phyloP scores from a whole-genome alignment of 2,113 vertebrate genomes.

The Ceyx melanurus region DNA sequence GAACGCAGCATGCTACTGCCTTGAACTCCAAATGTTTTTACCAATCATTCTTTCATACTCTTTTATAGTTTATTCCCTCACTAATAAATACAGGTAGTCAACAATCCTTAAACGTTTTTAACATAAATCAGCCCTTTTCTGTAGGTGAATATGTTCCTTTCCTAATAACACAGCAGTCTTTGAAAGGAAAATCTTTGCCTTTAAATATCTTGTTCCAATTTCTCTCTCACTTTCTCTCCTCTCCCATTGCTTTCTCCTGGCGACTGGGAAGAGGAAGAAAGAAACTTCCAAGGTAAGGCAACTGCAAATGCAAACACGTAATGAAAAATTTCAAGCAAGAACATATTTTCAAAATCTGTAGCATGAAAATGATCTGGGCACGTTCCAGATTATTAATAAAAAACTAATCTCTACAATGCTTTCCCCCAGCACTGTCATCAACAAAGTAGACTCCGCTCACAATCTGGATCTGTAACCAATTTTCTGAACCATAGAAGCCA shows the following conservation, averaged over 20 bases:
- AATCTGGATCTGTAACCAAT: constrained; percentile 47
- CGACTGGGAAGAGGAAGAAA: neutral
- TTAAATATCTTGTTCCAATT: neutral
- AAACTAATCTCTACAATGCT: neutral
- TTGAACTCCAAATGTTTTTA: constrained; percentile 8
- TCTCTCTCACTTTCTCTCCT: neutral
- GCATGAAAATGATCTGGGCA: constrained; percentile 11
- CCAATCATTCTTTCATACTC: neutral
- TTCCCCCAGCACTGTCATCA: constrained; percentile 35
- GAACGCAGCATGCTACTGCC: constrained; percentile 8
- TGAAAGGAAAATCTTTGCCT: neutral
- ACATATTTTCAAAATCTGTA: neutral
- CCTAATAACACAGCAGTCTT: neutral
- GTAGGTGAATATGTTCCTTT: neutral
- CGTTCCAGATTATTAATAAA: constrained; percentile 5
- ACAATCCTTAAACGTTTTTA: neutral
- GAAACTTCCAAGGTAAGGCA: constrained; percentile 11
- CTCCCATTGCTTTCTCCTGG: neutral
- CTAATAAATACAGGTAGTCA: constrained; percentile 8
- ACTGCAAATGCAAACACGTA: neutral
- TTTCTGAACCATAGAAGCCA: constrained; percentile 44
- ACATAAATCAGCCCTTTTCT: neutral
- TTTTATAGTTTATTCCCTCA: neutral
- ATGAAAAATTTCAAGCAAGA: neutral
- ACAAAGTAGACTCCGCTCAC: constrained; percentile 21